Evolutionary conservation across 2,797 vertebrate genomes (phyloP).

Genomic region (Chiroxiphia lanceolata): DNA sequence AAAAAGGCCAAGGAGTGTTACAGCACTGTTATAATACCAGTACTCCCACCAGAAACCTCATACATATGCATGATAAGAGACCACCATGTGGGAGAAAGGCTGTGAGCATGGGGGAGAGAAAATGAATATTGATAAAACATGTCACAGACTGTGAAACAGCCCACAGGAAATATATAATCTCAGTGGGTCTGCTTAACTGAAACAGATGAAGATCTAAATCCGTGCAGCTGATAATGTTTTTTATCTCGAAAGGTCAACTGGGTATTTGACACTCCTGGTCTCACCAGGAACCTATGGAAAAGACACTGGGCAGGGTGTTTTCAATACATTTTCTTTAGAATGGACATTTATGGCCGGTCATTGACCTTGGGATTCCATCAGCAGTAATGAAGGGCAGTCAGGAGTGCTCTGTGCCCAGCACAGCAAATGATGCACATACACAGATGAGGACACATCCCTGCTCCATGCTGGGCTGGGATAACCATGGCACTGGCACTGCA

Average conservation of each 20-base stretch:
- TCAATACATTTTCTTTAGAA: constrained; percentile 73
- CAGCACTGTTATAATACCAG: neutral
- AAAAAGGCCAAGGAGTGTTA: neutral
- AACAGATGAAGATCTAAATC: constrained; percentile 67
- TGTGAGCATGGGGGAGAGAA: neutral
- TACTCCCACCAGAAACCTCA: neutral
- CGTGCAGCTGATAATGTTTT: constrained; percentile 58
- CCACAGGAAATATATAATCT: constrained; percentile 38
- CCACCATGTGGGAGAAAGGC: neutral
- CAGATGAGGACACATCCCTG: constrained; percentile 11
- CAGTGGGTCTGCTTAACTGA: constrained; percentile 41
- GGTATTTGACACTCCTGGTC: constrained; percentile 61
- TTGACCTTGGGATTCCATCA: constrained; percentile 81
- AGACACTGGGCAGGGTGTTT: constrained; percentile 64
- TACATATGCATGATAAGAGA: neutral
- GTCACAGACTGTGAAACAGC: constrained; percentile 25
- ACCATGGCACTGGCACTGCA: neutral
- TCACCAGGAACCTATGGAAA: constrained; percentile 65
- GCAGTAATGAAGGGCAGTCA: constrained; percentile 72
- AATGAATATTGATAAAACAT: constrained; percentile 11
- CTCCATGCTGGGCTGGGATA: neutral
- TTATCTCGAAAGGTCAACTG: constrained; percentile 70
- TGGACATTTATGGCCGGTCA: constrained; percentile 71
- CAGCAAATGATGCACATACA: constrained; percentile 57
- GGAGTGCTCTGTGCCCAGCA: constrained; percentile 13